A percentile compares a stretch with the other conserved stretches of the same genome.
Conservation (phyloP, 2,888 invertebrate genomes). For the Amblyteles armatorius region DNA sequence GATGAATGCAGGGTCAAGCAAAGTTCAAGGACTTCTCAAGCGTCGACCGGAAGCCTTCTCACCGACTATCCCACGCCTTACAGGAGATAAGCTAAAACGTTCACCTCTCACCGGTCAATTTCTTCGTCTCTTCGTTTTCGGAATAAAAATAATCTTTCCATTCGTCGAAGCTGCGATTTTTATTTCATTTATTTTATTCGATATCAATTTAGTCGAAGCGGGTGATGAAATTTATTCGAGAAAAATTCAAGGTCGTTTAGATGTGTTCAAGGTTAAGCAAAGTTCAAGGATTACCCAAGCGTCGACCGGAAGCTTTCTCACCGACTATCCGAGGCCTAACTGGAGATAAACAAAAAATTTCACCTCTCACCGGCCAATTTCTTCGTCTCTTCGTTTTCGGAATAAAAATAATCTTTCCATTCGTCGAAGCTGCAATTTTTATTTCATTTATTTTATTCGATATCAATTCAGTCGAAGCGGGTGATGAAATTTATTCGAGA, state of each 20-base stretch:
- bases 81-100: constrained; percentile 69
- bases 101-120: background rate
- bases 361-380: background rate
- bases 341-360: constrained; percentile 68
- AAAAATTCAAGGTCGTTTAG: too few species aligned
- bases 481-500: too few species aligned
- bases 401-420: background rate
- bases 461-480: too few species aligned
- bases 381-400: background rate
- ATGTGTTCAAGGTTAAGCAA: too few species aligned
- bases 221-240: too few species aligned
- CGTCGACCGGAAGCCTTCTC: constrained; percentile 35
- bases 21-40: too few species aligned
- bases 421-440: too few species aligned
- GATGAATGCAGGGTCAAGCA: too few species aligned
- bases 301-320: constrained; percentile 79
- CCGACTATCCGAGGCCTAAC: constrained; percentile 79
- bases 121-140: background rate
- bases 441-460: too few species aligned
- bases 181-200: too few species aligned
- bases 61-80: constrained; percentile 80
- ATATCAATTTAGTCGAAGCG: too few species aligned
- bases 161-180: too few species aligned
- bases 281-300: background rate
- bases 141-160: background rate